These are phyloP conservation scores for Habrosyne pyritoides DNA, from an alignment of 2,888 invertebrate species.

Conservation along the genomic window DNA sequence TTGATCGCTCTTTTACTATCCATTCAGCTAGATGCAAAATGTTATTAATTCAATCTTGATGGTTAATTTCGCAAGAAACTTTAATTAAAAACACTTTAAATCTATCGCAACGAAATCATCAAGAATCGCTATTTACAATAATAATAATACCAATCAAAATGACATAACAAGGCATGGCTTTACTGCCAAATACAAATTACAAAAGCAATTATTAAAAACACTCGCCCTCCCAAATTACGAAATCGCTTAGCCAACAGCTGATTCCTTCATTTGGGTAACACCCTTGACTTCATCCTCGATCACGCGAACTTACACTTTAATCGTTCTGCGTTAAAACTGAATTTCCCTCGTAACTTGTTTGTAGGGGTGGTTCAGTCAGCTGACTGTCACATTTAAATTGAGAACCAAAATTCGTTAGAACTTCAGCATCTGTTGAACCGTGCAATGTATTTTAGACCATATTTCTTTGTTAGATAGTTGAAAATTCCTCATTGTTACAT, in stretches of 20 bases:
- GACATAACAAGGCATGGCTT: conserved; percentile 13
- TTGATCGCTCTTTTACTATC: too few relatives aligned
- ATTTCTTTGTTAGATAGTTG: background rate
- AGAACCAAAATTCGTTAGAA: conserved; percentile 28
- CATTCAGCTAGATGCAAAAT: too few relatives aligned
- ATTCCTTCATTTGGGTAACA: conserved; percentile 28
- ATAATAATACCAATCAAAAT: conserved; percentile 6
- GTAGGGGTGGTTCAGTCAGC: conserved; percentile 40
- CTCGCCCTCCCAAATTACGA: conserved; percentile 22
- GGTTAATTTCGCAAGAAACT: background rate
- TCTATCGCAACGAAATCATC: background rate
- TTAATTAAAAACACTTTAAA: background rate
- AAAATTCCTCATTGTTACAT: background rate
- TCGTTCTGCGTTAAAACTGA: background rate
- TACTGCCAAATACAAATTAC: conserved; percentile 26
- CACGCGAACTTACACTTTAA: background rate
- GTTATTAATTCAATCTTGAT: too few relatives aligned
- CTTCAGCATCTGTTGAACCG: conserved; percentile 3
- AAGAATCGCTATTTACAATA: background rate
- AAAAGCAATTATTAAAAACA: conserved; percentile 30
- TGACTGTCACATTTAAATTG: conserved; percentile 40
- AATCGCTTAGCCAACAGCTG: conserved; percentile 40
- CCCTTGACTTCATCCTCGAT: background rate
- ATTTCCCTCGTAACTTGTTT: background rate
- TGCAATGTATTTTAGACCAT: background rate